Conservation (phyloP, 2,113 vertebrate genomes). For the Accipiter virgatus region DNA sequence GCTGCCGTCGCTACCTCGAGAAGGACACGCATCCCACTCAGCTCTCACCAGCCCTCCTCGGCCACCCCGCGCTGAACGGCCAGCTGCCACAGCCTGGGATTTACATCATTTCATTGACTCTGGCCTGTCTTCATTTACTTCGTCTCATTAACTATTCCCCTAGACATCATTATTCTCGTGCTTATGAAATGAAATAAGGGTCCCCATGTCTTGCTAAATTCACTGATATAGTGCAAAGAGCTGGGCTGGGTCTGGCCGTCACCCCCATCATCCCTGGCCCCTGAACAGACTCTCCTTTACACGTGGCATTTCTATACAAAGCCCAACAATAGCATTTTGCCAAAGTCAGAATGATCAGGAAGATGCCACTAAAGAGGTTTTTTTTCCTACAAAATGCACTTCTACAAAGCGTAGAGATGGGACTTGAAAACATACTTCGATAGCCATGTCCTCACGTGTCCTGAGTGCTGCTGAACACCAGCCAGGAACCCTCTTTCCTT, state of each 20-base stretch:
- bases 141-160: background rate
- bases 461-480: background rate
- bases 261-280: background rate
- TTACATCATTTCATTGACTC: background rate
- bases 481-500: background rate
- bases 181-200: background rate
- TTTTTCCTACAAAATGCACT: background rate
- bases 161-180: background rate
- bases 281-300: background rate
- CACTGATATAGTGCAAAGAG: background rate
- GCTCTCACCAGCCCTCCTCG: background rate
- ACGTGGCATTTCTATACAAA: background rate
- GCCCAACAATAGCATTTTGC: background rate
- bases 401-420: background rate
- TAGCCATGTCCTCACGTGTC: background rate
- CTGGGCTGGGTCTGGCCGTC: background rate
- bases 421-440: background rate
- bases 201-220: background rate
- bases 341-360: background rate
- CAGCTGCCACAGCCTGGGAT: background rate
- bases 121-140: background rate
- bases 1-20: too few species aligned
- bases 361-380: background rate
- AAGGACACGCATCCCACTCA: accelerated
- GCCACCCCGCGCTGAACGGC: accelerated